phyloP scores from a whole-genome alignment of 2,113 vertebrate species.

The Ptilonorhynchus violaceus region DNA sequence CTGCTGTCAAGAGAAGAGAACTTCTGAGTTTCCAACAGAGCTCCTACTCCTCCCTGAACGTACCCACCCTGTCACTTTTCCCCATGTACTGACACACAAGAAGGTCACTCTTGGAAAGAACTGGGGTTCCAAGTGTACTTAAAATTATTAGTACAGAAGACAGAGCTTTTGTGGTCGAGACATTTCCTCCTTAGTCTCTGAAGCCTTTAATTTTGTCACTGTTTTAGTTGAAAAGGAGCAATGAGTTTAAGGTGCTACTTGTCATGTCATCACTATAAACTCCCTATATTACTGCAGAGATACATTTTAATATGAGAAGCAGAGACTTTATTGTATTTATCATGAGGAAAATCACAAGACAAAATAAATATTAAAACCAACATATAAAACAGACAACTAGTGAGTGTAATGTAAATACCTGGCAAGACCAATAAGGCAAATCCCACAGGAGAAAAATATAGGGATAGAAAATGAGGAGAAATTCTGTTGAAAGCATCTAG shows the following conservation, averaged over 20 bases:
- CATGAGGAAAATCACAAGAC: neutral
- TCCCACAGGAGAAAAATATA: neutral
- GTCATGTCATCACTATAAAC: neutral
- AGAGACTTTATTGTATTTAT: neutral
- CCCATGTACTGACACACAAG: neutral
- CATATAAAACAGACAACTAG: neutral
- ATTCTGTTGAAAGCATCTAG: neutral
- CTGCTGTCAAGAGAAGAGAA: neutral
- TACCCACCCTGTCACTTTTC: neutral
- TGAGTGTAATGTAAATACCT: neutral
- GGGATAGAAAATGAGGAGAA: neutral
- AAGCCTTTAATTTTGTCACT: neutral
- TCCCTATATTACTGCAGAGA: neutral
- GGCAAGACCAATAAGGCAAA: neutral
- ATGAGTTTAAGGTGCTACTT: neutral
- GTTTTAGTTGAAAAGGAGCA: neutral
- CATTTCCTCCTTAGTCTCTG: neutral
- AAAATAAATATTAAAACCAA: conserved; percentile 35
- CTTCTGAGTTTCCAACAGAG: fast-evolving
- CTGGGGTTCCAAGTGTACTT: neutral
- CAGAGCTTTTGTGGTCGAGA: neutral
- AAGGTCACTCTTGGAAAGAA: neutral
- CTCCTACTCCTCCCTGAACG: neutral
- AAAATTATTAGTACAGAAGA: neutral
- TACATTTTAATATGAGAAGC: neutral